Evolutionary conservation across 2,113 vertebrate species (phyloP).

Genomic region (Castor canadensis): DNA sequence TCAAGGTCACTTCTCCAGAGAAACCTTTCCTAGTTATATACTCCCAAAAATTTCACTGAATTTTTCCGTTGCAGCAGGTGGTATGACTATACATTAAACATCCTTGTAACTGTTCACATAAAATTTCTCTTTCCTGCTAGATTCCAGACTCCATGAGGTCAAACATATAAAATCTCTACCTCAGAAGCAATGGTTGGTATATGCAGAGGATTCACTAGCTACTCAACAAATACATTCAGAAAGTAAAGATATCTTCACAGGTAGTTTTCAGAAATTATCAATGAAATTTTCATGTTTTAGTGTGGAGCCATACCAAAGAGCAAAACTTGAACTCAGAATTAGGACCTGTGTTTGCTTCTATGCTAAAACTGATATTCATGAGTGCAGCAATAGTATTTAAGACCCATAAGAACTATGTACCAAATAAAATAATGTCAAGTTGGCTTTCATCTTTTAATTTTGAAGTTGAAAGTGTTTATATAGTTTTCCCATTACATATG

Average conservation of each 20-base stretch:
- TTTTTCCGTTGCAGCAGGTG: background rate
- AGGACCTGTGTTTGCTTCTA: background rate
- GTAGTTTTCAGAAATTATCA: background rate
- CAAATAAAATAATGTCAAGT: background rate
- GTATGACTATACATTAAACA: background rate
- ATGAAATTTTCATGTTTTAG: background rate
- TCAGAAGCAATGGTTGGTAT: background rate
- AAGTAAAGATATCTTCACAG: background rate
- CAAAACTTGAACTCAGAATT: background rate
- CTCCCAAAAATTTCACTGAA: background rate
- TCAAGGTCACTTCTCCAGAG: background rate
- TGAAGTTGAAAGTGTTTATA: background rate
- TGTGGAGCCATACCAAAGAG: background rate
- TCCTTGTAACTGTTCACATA: background rate
- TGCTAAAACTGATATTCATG: background rate
- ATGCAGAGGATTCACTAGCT: background rate
- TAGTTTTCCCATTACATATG: background rate
- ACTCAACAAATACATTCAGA: background rate
- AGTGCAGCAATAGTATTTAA: background rate
- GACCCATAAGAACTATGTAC: background rate
- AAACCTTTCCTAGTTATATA: background rate
- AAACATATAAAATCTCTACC: background rate
- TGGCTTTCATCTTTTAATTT: constrained; percentile 10
- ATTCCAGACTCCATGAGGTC: constrained; percentile 34
- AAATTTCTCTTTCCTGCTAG: background rate